Base-by-base conservation (phyloP, 2,113 vertebrate genomes). In the Alligator sinensis region DNA sequence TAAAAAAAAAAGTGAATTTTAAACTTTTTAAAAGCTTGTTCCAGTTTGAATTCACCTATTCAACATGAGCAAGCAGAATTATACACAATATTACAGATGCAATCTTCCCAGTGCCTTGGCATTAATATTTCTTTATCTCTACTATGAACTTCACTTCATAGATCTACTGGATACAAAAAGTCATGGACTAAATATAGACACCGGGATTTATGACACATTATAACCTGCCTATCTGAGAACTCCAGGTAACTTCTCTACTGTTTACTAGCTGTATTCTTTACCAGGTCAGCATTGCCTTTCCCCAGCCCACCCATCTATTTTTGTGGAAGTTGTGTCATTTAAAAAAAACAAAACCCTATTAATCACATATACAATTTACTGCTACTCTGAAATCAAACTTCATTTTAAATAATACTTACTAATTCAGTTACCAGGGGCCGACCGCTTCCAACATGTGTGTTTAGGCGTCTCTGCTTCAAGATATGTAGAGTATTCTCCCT, bases 401-500 rank as follows among this genome's bases (percentile, higher is more conserved):
- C 27, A 10, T 25, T 86, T 88, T 4, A 74, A 55, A 7, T 62
- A 84, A 63, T 21, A 98, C 98, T 98, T 97, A 99, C 99, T 98
- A 99, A 96, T 93, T 99, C 99, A 77, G 99, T 99, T 84, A 99
- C 99, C 63, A 99, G 98, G 57, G 99, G 98, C 11, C 99, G 98
- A 59, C 96, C 97, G 96, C 98, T 98, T 84, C 98, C 97, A 8
- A 96, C 28, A 3, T 98, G 97, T 0, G 98, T 97, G 74, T 96
- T 94, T 7, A 97, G 96, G 68, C 98, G 98, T 62, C 98, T 98
- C 89, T 98, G 98, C 96, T 99, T 99, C 95, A 99, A 96, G 2
- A 95, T 94, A 58, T 99, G 99, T 3, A 99, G 97, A 1, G 99
- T 99, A 97, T 99, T 99, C 97, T 99, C 99, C 99, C 99, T 99